Evolutionary conservation across 1,140 invertebrate genomes (phyloP).

Genomic region (Drosophila jambulina): DNA sequence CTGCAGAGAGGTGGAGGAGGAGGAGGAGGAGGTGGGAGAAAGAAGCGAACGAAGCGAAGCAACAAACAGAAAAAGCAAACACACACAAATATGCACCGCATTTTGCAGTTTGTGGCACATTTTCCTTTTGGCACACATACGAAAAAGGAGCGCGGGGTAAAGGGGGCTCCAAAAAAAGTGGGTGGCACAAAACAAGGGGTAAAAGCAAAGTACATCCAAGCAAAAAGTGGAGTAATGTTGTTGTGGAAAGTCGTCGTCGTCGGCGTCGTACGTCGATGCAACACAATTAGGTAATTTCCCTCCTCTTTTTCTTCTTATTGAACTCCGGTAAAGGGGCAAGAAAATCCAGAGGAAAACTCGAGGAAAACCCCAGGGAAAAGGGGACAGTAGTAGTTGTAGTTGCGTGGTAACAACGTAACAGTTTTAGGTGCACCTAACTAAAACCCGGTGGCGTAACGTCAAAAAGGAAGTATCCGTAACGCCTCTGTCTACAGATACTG

Average conservation of each 20-base stretch:
- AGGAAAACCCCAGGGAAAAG: conserved; percentile 16
- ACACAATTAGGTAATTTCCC: conserved; percentile 84
- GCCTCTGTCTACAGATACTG: conserved; percentile 30
- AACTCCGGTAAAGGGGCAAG: conserved; percentile 38
- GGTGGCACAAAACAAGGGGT: conserved; percentile 33
- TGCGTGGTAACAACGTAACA: conserved; percentile 68
- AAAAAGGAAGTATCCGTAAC: conserved; percentile 69
- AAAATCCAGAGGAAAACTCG: conserved; percentile 8
- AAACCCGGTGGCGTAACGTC: conserved; percentile 60
- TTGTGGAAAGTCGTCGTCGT: conserved; percentile 64
- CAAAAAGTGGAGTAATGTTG: conserved; percentile 80
- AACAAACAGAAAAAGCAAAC: conserved; percentile 52
- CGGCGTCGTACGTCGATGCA: conserved; percentile 52
- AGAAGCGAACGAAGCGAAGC: conserved; percentile 74
- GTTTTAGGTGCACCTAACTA: conserved; percentile 48
- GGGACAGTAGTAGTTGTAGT: conserved; percentile 14
- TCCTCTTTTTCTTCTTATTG: conserved; percentile 67
- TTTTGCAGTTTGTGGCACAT: conserved; percentile 79
- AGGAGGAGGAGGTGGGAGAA: conserved; percentile 19
- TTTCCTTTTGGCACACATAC: conserved; percentile 78
- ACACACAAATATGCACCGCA: conserved; percentile 53
- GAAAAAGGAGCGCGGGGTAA: conserved; percentile 5
- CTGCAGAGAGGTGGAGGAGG: conserved; percentile 22
- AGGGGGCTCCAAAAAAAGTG: conserved; percentile 5
- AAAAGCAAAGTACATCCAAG: conserved; percentile 47